These are phyloP conservation scores for Hypothenemus hampei DNA, from an alignment of 1,140 invertebrate species.

Conservation along the genomic window DNA sequence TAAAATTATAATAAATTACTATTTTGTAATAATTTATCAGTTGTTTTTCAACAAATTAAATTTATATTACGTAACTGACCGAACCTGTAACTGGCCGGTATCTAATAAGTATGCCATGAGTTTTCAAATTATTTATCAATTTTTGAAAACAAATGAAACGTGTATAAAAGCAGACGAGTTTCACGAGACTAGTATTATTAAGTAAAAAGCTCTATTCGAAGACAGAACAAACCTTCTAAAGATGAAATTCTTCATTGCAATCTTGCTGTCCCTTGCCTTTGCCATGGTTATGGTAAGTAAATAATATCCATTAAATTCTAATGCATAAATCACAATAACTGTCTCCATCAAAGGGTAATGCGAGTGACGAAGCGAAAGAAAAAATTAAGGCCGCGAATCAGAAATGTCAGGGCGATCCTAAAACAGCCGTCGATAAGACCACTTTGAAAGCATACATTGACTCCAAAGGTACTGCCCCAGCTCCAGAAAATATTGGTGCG, in stretches of 20 bases:
- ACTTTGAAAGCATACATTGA: conserved; percentile 1
- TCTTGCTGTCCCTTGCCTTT: background rate
- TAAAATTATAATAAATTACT: no score
- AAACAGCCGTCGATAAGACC: background rate
- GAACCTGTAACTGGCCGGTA: no score
- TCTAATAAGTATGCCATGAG: no score
- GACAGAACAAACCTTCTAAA: background rate
- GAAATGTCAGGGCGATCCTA: conserved; percentile 16
- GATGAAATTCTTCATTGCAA: background rate
- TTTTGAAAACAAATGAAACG: background rate
- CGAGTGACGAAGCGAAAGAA: conserved; percentile 3
- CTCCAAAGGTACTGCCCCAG: background rate
- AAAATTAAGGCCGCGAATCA: background rate
- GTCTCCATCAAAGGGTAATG: no score
- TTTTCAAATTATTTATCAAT: no score
- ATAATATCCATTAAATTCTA: no score
- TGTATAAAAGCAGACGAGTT: background rate
- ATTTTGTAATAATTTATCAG: no score
- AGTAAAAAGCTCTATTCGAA: no score
- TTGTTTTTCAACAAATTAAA: no score
- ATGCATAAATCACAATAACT: no score
- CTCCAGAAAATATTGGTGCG: background rate
- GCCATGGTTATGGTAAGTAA: background rate
- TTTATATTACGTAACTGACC: no score
- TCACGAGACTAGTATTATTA: no score